Base-by-base conservation (phyloP, 2,888 invertebrate genomes). In the Euproctis similis region DNA sequence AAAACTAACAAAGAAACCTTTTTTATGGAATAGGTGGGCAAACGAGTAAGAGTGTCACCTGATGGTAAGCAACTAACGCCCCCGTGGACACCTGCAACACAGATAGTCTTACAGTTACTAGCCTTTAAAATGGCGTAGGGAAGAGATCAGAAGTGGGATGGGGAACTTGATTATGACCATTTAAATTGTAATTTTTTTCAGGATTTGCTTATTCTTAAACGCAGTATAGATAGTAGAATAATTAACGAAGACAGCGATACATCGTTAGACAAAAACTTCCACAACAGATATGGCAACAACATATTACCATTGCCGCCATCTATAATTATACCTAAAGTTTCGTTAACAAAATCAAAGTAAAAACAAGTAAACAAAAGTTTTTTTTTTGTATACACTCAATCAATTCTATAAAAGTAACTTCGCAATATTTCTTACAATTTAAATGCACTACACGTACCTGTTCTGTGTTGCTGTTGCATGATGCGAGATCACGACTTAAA, bases 231-330 rank as follows among this genome's bases (percentile, higher is more conserved):
- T 12, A 26, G 17, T n/a, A 14, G 14, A 10, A 8, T 18, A 16
- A 24, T 34, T 41, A 62, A 56, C 25, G 66, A 61, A 40, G 65
- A 61, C 45, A 65, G 61, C 46, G 70, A 71, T 49, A 52, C 54
- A 22, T 72, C 75, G 32, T 32, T 72, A 52, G 80, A 85, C 62
- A 76, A 72, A 58, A 73, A 76, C 39, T 85, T 85, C 60, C 77
- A 84, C 50, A 60, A 65, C 41, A 67, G 85, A 75, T 85, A 85
- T 43, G 85, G 85, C 51, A 78, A 84, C 53, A 80, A 82, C 39
- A 59, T 85, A 23, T 62, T 84, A 42, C 85, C 85, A 24, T 57
- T 82, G 54, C 74, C 85, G 22, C 84, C 84, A 37, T 68, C 74
- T 30, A 67, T 85, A 46, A 57, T 62, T 30, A 85, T 85, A 63